Evolutionary conservation across 2,797 vertebrate genomes (phyloP).

Genomic region (Coluber constrictor): DNA sequence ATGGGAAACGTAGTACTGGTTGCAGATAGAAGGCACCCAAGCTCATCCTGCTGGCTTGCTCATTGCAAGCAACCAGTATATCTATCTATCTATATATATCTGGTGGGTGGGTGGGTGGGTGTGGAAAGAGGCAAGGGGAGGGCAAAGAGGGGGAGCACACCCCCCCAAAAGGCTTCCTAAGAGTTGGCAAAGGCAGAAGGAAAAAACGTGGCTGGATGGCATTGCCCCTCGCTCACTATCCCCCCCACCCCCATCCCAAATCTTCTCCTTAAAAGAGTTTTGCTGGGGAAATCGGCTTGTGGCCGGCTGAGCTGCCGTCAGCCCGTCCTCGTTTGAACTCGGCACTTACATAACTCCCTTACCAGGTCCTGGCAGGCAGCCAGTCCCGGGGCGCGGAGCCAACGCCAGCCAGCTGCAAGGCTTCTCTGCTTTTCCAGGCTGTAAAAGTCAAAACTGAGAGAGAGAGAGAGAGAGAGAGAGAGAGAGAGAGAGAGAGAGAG

Average conservation of each 20-base stretch:
- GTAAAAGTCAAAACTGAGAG: background rate
- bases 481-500: fast-evolving
- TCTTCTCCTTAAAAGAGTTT: background rate
- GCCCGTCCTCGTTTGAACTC: constrained; percentile 20
- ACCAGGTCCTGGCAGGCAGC: background rate
- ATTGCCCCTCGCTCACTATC: background rate
- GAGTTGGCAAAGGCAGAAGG: background rate
- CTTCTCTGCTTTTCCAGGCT: background rate
- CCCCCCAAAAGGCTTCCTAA: background rate
- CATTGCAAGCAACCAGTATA: background rate
- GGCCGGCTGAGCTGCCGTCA: background rate
- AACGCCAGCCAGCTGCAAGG: background rate
- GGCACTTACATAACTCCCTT: constrained; percentile 19
- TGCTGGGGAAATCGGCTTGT: background rate
- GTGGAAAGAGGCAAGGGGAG: background rate
- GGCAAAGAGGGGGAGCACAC: no score
- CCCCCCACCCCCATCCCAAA: background rate
- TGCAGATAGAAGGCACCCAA: background rate
- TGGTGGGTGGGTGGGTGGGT: no score
- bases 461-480: no score
- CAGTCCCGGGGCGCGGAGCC: constrained; percentile 1
- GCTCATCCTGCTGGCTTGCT: background rate
- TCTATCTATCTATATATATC: no score
- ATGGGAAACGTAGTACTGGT: background rate
- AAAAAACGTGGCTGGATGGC: background rate